phyloP scores from a whole-genome alignment of 2,797 vertebrate genomes.

The Prunella strophiata region DNA sequence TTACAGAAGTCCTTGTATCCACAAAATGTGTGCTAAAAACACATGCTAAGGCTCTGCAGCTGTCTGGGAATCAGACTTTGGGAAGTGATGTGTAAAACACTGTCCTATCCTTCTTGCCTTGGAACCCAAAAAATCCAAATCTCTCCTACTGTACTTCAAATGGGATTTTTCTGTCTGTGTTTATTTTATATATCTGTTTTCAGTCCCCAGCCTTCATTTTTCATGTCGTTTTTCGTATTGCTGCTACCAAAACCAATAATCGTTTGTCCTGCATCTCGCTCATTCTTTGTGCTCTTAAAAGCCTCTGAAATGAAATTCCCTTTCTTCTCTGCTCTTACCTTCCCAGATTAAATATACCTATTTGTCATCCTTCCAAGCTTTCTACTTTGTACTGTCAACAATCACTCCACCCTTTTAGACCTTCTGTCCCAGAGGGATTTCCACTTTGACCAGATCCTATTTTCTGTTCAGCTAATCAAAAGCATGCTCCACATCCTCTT shows the following conservation, averaged over 20 bases:
- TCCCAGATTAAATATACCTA: constrained; percentile 45
- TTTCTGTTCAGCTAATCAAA: background rate
- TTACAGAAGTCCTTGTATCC: background rate
- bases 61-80: background rate
- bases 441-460: background rate
- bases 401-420: background rate
- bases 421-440: background rate
- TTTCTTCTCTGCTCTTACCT: constrained; percentile 32
- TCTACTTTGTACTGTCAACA: constrained; percentile 34
- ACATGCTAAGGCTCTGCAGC: background rate
- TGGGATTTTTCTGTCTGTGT: background rate
- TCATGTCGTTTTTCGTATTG: constrained; percentile 50
- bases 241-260: constrained; percentile 44
- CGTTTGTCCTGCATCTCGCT: constrained; percentile 35
- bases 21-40: background rate
- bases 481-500: background rate
- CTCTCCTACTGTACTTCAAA: background rate
- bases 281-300: constrained; percentile 50
- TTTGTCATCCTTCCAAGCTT: constrained; percentile 51
- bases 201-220: background rate
- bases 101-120: background rate
- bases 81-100: background rate
- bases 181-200: background rate
- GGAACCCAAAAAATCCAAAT: constrained; percentile 12
- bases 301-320: constrained; percentile 47